These are phyloP conservation scores for Petrolisthes manimaculis DNA, from an alignment of 2,888 invertebrate genomes.

Conservation along the genomic window DNA sequence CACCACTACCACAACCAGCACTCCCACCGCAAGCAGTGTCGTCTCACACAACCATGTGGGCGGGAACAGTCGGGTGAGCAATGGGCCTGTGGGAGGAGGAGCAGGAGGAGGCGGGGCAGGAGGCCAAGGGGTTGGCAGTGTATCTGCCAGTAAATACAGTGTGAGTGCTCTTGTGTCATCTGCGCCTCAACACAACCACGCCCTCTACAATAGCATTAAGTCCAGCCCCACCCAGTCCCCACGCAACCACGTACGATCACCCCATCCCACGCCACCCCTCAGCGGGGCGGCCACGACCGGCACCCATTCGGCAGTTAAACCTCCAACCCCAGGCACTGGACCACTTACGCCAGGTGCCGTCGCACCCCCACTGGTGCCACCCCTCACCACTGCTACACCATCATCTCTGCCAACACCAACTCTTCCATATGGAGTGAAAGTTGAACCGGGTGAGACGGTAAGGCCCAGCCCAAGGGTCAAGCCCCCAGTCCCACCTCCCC, in stretches of 20 bases:
- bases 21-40: slow-evolving; percentile 47
- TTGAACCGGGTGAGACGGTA: slow-evolving; percentile 49
- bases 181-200: slow-evolving; percentile 53
- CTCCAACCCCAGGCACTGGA: slow-evolving; percentile 39
- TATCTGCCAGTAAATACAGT: slow-evolving; percentile 59
- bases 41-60: slow-evolving; percentile 53
- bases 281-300: slow-evolving; percentile 29
- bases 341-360: slow-evolving; percentile 27
- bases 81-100: slow-evolving; percentile 57
- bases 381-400: slow-evolving; percentile 37
- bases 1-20: slow-evolving; percentile 51
- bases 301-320: slow-evolving; percentile 39
- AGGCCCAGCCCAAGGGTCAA: slow-evolving; percentile 34
- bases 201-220: slow-evolving; percentile 52
- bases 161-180: slow-evolving; percentile 65
- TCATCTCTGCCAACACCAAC: slow-evolving; percentile 26
- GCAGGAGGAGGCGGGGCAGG: slow-evolving; percentile 31
- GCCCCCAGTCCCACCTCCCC: slow-evolving; percentile 11
- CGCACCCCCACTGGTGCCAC: slow-evolving; percentile 27
- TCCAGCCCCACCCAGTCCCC: slow-evolving; percentile 52
- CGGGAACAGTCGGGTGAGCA: slow-evolving; percentile 49
- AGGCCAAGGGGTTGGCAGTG: slow-evolving; percentile 50
- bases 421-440: slow-evolving; percentile 53
- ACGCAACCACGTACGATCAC: slow-evolving; percentile 57
- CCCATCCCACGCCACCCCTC: slow-evolving; percentile 51